A percentile compares a stretch with the other conserved stretches of the same genome.
phyloP scores from a whole-genome alignment of 2,888 invertebrate species.

The Scaptomyza tumidula region DNA sequence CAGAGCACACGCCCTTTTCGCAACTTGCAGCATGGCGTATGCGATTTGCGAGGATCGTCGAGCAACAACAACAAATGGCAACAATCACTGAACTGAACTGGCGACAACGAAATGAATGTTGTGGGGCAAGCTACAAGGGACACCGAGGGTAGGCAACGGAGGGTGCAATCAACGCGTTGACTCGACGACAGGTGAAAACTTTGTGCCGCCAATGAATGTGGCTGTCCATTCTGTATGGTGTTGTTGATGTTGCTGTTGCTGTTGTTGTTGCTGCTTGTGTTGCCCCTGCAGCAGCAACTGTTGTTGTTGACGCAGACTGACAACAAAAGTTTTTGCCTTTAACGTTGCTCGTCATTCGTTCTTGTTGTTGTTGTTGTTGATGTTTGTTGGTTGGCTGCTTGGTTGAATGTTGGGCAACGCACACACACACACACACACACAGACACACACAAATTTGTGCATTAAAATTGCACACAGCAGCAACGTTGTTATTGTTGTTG shows the following conservation, averaged over 20 bases:
- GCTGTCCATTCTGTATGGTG: constrained; percentile 33
- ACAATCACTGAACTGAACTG: constrained; percentile 55
- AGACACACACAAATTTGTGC: constrained; percentile 52
- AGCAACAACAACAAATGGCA: constrained; percentile 61
- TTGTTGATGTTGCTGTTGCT: constrained; percentile 22
- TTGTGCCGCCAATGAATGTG: constrained; percentile 69
- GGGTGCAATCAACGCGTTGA: constrained; percentile 74
- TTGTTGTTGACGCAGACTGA: constrained; percentile 62
- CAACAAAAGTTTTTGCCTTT: constrained; percentile 65
- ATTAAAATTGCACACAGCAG: constrained; percentile 72
- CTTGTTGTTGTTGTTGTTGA: constrained; percentile 48
- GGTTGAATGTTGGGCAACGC: constrained; percentile 51
- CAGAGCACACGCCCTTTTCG: constrained; percentile 20
- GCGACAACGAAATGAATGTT: constrained; percentile 13
- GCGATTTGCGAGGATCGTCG: constrained; percentile 50
- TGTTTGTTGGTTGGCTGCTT: constrained; percentile 68
- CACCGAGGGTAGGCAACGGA: neutral
- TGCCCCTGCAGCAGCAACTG: constrained; percentile 41
- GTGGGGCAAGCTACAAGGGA: constrained; percentile 1
- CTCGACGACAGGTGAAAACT: constrained; percentile 72
- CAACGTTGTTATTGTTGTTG: neutral
- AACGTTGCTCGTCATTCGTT: constrained; percentile 35
- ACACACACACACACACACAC: constrained; percentile 26
- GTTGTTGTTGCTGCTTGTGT: constrained; percentile 10
- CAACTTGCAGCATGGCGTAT: constrained; percentile 46